These are phyloP conservation scores for Drosophila fuyamai DNA, from an alignment of 1,140 invertebrate species.

Conservation along the genomic window DNA sequence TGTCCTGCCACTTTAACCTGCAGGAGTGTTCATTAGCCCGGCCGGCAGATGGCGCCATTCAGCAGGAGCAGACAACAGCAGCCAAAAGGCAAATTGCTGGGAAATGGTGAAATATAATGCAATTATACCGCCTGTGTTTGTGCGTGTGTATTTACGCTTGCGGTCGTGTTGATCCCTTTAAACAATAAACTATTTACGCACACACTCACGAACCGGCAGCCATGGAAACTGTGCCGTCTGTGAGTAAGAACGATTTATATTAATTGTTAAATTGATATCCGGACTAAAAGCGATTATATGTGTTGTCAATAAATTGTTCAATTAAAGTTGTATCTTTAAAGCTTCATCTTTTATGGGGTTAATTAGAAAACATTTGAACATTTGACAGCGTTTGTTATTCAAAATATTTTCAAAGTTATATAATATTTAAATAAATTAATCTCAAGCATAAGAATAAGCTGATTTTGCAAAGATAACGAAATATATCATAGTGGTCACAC, in stretches of 20 bases:
- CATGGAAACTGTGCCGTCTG: slow-evolving; percentile 18
- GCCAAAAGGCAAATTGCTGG: slow-evolving; percentile 58
- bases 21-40: slow-evolving; percentile 47
- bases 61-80: slow-evolving; percentile 26
- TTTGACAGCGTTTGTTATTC: too few species aligned
- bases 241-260: slow-evolving; percentile 25
- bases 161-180: slow-evolving; percentile 34
- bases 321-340: not conserved
- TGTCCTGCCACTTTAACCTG: slow-evolving; percentile 38
- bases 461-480: too few species aligned
- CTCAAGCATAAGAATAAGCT: too few species aligned
- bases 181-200: slow-evolving; percentile 48
- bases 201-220: slow-evolving; percentile 5
- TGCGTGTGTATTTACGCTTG: slow-evolving; percentile 21
- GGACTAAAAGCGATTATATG: slow-evolving; percentile 19
- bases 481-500: too few species aligned
- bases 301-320: not conserved
- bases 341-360: not conserved
- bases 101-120: slow-evolving; percentile 59
- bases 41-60: slow-evolving; percentile 33
- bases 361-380: too few species aligned
- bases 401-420: too few species aligned
- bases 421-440: too few species aligned
- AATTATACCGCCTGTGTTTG: slow-evolving; percentile 40
- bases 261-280: slow-evolving; percentile 54